Base-by-base conservation (phyloP, 2,113 vertebrate genomes). In the Lethenteron reissneri region DNA sequence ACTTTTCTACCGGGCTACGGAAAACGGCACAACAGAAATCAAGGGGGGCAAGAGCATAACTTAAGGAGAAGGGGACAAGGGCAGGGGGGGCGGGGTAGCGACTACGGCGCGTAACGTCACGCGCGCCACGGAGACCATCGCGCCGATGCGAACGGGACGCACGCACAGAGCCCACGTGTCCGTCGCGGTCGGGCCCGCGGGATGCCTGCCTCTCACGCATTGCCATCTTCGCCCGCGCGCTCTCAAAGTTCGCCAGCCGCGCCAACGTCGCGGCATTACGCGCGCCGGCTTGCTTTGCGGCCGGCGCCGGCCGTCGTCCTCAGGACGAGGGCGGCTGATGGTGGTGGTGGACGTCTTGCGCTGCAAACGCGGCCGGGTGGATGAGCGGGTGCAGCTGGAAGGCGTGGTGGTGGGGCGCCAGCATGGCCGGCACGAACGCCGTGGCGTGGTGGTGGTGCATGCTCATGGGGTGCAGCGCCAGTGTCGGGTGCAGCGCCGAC, bases 261-360 rank as follows among this genome's bases (percentile, higher is more conserved):
- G 41, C 41, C 41, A 6, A 41, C 41, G 41, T 41, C 5, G 41
- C 41, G 41, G 1, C 6, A 41, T 41, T 41, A 41, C 41, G 41
- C 7, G 41, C 41, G 41, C 41, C 41, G 41, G 41, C 6, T 6
- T 41, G 41, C 41, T 41, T 41, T 41, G 41, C 41, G 6, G 6
- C 41, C 41, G 5, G 41, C 41, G 41, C 41, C 6, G 41, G 41
- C 41, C 41, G 41, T 41, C 41, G 41, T 5, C 41, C 41, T 68
- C 64, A 68, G 25, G 64, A 68, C 25, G 64, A 68, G n/a, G 64
- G 64, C 25, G 64, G 64, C 64, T 68, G 64, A 41, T 41, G 92
- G 0, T 89, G 94, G 70, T 99, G 94, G 79, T 99, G 94, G 77
- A 99, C 88, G 83, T 99, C 94, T 81, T 99, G 94, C 75, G 92